These are phyloP conservation scores for Diachasma alloeum DNA, from an alignment of 1,140 invertebrate species.

Conservation along the genomic window DNA sequence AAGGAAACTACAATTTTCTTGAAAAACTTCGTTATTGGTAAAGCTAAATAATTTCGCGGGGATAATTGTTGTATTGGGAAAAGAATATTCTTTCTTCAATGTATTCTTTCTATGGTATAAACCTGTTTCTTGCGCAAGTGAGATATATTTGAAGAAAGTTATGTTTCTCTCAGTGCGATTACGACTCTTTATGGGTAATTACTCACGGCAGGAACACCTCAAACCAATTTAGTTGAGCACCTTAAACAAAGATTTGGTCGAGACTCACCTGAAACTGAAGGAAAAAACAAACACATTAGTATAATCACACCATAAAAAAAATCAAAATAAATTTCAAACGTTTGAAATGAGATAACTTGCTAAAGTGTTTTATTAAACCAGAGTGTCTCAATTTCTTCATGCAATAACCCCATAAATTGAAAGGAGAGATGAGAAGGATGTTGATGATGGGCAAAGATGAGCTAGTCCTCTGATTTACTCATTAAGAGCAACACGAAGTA, in stretches of 20 bases:
- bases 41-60: too few species aligned
- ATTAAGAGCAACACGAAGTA: slow-evolving; percentile 11
- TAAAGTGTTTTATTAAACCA: not conserved
- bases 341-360: not conserved
- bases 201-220: not conserved
- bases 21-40: too few species aligned
- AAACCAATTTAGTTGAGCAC: too few species aligned
- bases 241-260: not conserved
- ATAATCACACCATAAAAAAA: not conserved
- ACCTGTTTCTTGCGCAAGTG: too few species aligned
- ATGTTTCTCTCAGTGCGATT: not conserved
- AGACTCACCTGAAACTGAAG: not conserved
- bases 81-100: too few species aligned
- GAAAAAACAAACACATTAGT: not conserved
- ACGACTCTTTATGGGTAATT: not conserved
- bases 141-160: too few species aligned
- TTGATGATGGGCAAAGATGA: slow-evolving; percentile 8
- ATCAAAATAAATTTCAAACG: not conserved
- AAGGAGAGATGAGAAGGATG: slow-evolving; percentile 16
- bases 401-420: slow-evolving; percentile 24
- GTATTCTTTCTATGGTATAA: too few species aligned
- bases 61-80: too few species aligned
- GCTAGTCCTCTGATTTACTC: slow-evolving; percentile 24
- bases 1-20: too few species aligned
- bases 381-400: slow-evolving; percentile 28